Evolutionary conservation across 2,797 vertebrate species (phyloP).

Genomic region (Sebastes steindachneri): DNA sequence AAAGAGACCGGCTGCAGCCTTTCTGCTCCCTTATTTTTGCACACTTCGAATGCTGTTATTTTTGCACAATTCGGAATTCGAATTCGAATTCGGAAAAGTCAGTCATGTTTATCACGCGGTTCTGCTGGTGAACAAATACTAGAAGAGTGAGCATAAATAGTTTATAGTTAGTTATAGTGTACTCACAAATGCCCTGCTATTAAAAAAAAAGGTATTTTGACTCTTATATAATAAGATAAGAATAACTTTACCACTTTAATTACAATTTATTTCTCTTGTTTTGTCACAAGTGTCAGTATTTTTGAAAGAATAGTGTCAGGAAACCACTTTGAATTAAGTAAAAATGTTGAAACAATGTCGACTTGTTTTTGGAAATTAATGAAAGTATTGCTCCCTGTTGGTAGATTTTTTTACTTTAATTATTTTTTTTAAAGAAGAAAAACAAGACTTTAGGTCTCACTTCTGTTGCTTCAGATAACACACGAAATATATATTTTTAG

Average conservation of each 20-base stretch:
- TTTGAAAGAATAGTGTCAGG: not conserved
- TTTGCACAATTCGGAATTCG: not conserved
- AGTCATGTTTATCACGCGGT: slow-evolving; percentile 2
- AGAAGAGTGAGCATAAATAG: not conserved
- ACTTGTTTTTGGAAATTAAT: not conserved
- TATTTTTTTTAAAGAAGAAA: not conserved
- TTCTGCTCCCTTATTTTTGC: slow-evolving; percentile 1
- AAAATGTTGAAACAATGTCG: not conserved
- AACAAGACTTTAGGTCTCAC: not conserved
- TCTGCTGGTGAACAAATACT: slow-evolving; percentile 7
- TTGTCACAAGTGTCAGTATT: not conserved
- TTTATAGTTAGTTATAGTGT: not conserved
- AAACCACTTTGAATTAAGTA: not conserved
- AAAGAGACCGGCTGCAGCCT: not conserved
- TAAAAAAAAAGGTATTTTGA: not conserved
- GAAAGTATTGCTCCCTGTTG: not conserved
- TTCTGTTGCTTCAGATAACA: not conserved
- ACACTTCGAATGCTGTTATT: not conserved
- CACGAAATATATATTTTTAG: not conserved
- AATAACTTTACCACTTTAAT: slow-evolving; percentile 23
- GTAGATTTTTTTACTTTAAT: not conserved
- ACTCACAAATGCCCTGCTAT: not conserved
- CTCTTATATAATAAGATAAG: not conserved
- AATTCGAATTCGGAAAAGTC: not conserved
- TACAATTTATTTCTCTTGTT: not conserved